Conservation (phyloP, 35 echinoderm and acorn worm species). For the Chiridota heheva region DNA sequence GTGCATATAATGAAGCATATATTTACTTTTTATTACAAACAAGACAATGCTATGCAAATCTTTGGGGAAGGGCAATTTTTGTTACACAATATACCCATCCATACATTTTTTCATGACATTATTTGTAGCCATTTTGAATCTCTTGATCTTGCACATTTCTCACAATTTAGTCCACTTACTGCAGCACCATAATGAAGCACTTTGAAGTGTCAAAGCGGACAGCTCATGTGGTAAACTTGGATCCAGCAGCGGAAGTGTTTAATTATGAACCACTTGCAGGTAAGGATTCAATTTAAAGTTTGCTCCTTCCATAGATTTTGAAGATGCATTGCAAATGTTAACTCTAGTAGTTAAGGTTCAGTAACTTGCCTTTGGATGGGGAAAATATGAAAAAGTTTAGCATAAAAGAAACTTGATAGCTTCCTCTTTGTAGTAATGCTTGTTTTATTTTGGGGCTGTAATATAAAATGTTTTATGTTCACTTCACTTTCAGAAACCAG, state of each 20-base stretch:
- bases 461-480: too few relatives aligned
- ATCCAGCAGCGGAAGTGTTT: slow-evolving; percentile 96
- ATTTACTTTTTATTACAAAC: too few relatives aligned
- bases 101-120: not conserved
- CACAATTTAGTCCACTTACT: slow-evolving; percentile 85
- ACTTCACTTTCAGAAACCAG: too few relatives aligned
- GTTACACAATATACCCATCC: not conserved
- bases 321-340: not conserved
- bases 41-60: not conserved
- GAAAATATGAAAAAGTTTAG: not conserved
- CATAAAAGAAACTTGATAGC: not conserved
- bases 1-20: too few relatives aligned
- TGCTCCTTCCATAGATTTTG: not conserved
- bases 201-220: slow-evolving; percentile 70
- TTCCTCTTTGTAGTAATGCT: too few relatives aligned
- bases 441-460: too few relatives aligned
- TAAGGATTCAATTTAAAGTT: slow-evolving; percentile 18
- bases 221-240: slow-evolving; percentile 90
- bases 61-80: too few relatives aligned
- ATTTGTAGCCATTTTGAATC: not conserved
- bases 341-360: not conserved
- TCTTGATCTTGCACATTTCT: not conserved
- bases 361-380: not conserved
- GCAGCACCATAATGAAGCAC: slow-evolving; percentile 82
- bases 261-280: slow-evolving; percentile 89